A percentile compares a stretch with the other conserved stretches of the same genome.
These are phyloP conservation scores for Phylloscopus trochiloides DNA, from an alignment of 2,113 vertebrate genomes.

Conservation along the genomic window DNA sequence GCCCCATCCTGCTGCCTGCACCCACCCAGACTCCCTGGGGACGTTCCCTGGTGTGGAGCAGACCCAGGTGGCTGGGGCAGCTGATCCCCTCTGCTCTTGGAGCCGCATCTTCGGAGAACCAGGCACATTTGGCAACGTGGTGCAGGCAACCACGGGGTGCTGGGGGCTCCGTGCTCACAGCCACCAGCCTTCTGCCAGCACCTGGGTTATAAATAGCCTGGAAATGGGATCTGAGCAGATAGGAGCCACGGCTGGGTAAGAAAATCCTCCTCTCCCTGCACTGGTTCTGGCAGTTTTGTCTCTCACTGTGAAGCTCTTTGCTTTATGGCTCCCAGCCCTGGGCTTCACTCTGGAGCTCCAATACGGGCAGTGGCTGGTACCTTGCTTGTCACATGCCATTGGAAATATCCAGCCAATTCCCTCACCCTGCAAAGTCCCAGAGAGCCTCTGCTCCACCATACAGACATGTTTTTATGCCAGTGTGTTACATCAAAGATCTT, in stretches of 20 bases:
- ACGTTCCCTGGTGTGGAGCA: not conserved
- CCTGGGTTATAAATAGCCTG: conserved; percentile 8
- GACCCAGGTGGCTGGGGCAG: not conserved
- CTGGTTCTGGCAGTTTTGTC: not conserved
- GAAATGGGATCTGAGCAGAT: conserved; percentile 19
- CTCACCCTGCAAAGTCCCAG: not conserved
- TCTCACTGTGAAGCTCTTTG: not conserved
- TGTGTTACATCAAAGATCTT: not conserved
- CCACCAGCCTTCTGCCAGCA: not conserved
- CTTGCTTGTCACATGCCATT: not conserved
- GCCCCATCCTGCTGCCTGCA: not conserved
- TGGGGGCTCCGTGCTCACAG: not conserved
- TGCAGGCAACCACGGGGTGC: not conserved
- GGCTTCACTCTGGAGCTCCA: not conserved
- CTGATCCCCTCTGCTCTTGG: fast-evolving
- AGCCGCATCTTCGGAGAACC: fast-evolving
- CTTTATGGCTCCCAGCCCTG: not conserved
- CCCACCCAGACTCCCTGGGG: not conserved
- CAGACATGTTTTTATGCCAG: not conserved
- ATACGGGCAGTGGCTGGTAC: not conserved
- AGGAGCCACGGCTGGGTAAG: not conserved
- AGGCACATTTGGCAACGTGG: not conserved
- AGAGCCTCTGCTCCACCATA: not conserved
- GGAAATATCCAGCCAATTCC: not conserved
- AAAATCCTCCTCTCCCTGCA: not conserved